phyloP scores from a whole-genome alignment of 2,113 vertebrate species.

The Manacus vitellinus region DNA sequence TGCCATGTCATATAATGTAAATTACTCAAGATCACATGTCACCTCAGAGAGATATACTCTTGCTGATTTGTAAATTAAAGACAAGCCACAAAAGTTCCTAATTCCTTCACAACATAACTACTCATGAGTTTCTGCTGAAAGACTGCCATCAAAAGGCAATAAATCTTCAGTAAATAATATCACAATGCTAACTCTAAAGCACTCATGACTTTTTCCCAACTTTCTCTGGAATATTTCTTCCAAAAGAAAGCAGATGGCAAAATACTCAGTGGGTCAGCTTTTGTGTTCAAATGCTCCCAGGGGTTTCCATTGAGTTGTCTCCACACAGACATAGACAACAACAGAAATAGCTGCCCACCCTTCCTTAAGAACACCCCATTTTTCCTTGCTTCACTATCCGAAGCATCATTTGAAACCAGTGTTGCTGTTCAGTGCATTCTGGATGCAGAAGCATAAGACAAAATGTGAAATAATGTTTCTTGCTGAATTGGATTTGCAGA shows the following conservation, averaged over 20 bases:
- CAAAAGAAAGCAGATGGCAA: conserved; percentile 58
- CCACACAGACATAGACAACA: background rate
- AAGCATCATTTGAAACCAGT: background rate
- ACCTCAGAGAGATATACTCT: conserved; percentile 50
- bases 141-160: conserved; percentile 62
- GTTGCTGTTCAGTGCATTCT: background rate
- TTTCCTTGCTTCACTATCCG: background rate
- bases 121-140: conserved; percentile 59
- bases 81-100: conserved; percentile 49
- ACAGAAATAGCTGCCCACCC: background rate
- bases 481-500: background rate
- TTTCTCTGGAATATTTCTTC: conserved; percentile 49
- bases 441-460: background rate
- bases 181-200: conserved; percentile 27
- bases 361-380: background rate
- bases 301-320: background rate
- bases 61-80: conserved; percentile 65
- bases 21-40: background rate
- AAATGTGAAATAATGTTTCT: background rate
- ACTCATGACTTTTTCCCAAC: conserved; percentile 46
- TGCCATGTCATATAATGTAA: background rate
- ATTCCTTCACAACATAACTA: conserved; percentile 48
- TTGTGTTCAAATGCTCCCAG: background rate
- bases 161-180: conserved; percentile 63
- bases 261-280: conserved; percentile 41